Evolutionary conservation across 2,888 invertebrate genomes (phyloP), one percentile per base, ranked within the genome.

Genomic region (Trachelus tabidus): DNA sequence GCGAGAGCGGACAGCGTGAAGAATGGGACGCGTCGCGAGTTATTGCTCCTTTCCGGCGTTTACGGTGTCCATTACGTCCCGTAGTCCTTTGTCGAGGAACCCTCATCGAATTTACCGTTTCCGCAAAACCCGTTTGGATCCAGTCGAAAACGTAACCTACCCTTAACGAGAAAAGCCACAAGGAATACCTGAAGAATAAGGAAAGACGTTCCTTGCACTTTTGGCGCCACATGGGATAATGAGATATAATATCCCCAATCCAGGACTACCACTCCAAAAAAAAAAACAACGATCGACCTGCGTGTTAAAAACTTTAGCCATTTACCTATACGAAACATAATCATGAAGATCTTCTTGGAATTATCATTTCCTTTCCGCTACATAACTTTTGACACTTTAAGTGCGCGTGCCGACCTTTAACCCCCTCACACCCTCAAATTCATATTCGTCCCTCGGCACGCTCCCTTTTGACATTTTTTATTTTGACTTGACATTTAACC

Each of bases 41-140:
- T 88, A 88, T 89, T 87, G 87, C 85, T 81, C 85, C 86, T 88
- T 89, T 89, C 88, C 88, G 89, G 87, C 83, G 84, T 86, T 87
- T 85, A 86, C 86, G 87, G 88, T 87, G 86, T 88, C 86, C 87
- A 88, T 88, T 87, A 88, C 87, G 83, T 83, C 81, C 83, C 81
- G 81, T 79, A 77, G 75, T 81, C 79, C 80, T 81, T 81, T 83
- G 80, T 82, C 82, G 56, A 56, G 56, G 56, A 56, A 56, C 56
- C 56, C 56, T 56, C 56, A 56, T 56, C 56, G 56, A 56, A 56
- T 56, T 56, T 56, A 56, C 56, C 56, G 56, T 56, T 56, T 56
- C 56, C 56, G 56, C 56, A 56, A 56, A 56, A 56, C 56, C 23
- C 56, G 56, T 56, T 56, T 56, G 23, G 56, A 56, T 56, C 23